A percentile compares a stretch with the other conserved stretches of the same genome.
Conservation (phyloP, 2,888 invertebrate genomes). For the Phalera bucephala region DNA sequence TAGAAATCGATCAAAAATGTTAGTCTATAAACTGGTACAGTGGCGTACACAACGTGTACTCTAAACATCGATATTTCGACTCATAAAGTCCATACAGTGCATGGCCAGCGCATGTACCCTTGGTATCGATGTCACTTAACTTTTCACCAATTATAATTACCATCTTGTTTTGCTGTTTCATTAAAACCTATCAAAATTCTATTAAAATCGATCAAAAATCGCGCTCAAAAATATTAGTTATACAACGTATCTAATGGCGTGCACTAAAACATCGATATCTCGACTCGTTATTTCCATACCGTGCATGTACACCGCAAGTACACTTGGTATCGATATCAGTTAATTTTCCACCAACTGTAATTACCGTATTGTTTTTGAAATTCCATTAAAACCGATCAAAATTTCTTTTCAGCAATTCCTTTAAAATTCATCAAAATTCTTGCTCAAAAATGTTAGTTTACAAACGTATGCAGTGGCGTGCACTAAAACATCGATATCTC, state of each 20-base stretch:
- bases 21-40: conserved; percentile 42
- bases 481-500: conserved; percentile 61
- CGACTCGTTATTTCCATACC: conserved; percentile 65
- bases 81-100: conserved; percentile 66
- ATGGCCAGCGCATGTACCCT: conserved; percentile 58
- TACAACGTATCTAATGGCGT: conserved; percentile 57
- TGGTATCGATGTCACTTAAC: too few relatives aligned
- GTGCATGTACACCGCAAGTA: conserved; percentile 59
- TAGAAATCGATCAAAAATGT: too few relatives aligned
- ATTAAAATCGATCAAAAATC: too few relatives aligned
- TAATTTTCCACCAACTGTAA: too few relatives aligned
- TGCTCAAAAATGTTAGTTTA: conserved; percentile 22
- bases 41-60: conserved; percentile 64
- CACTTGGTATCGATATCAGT: too few relatives aligned
- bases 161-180: too few relatives aligned
- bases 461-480: conserved; percentile 60
- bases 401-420: too few relatives aligned
- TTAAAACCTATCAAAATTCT: too few relatives aligned
- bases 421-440: too few relatives aligned
- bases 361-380: too few relatives aligned
- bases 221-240: conserved; percentile 19
- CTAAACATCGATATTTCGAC: conserved; percentile 61
- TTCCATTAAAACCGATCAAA: too few relatives aligned
- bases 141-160: too few relatives aligned
- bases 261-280: conserved; percentile 63